Evolutionary conservation across 2,797 vertebrate genomes (phyloP).

Genomic region (Telmatherina bonti): DNA sequence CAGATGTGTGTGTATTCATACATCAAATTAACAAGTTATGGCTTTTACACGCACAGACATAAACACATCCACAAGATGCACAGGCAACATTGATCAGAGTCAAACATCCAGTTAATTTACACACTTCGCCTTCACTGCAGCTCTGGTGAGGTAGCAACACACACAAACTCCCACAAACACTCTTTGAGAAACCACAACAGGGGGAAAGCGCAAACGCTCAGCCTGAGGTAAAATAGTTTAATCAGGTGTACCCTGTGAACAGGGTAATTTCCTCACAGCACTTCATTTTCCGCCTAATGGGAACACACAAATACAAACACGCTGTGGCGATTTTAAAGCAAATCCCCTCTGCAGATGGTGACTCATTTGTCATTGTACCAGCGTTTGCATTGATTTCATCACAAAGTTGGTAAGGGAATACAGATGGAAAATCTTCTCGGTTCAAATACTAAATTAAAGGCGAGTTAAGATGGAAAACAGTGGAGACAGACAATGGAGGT

Average conservation of each 20-base stretch:
- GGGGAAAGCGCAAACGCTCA: constrained; percentile 25
- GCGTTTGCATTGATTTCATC: constrained; percentile 41
- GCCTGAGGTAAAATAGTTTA: constrained; percentile 44
- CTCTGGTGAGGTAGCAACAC: constrained; percentile 4
- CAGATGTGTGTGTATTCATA: constrained; percentile 14
- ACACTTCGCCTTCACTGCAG: constrained; percentile 24
- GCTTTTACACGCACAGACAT: not conserved
- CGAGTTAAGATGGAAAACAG: not conserved
- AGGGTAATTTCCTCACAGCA: constrained; percentile 32
- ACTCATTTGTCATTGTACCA: constrained; percentile 37
- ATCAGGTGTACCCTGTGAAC: constrained; percentile 47
- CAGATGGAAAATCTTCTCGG: not conserved
- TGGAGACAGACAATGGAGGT: not conserved
- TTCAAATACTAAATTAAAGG: not conserved
- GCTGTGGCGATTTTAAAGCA: constrained; percentile 23
- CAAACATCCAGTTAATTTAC: constrained; percentile 48
- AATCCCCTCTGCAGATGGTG: constrained; percentile 24
- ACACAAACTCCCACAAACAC: constrained; percentile 3
- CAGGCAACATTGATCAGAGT: constrained; percentile 44
- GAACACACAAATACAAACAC: constrained; percentile 40
- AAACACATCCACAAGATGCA: constrained; percentile 14
- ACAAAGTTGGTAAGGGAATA: constrained; percentile 18
- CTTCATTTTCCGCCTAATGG: constrained; percentile 42
- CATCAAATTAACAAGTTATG: constrained; percentile 3
- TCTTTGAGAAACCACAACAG: constrained; percentile 30